Evolutionary conservation across 2,888 invertebrate genomes (phyloP).

Genomic region (Steinernema hermaphroditum): DNA sequence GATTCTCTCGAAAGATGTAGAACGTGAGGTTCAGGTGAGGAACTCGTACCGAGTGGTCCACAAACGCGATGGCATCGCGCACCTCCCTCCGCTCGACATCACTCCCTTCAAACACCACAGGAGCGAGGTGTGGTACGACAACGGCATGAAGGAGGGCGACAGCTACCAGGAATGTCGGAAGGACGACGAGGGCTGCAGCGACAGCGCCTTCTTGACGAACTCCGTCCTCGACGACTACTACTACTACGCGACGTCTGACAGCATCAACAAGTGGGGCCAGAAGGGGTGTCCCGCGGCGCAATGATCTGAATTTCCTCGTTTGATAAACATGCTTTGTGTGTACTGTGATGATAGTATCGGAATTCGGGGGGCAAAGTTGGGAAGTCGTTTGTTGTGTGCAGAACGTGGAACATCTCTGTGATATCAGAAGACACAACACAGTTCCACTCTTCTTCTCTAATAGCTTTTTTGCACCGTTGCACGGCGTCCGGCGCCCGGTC

Average conservation of each 20-base stretch:
- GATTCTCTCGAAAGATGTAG: not conserved
- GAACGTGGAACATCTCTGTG: too few relatives aligned
- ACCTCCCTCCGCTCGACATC: not conserved
- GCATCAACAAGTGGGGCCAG: slow-evolving; percentile 5
- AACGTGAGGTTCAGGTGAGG: not conserved
- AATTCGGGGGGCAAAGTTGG: too few relatives aligned
- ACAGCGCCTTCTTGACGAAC: not conserved
- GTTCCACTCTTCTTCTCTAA: too few relatives aligned
- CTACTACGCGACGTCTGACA: slow-evolving; percentile 4
- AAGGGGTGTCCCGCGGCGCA: not conserved
- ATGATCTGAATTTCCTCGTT: too few relatives aligned
- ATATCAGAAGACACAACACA: too few relatives aligned
- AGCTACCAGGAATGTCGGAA: not conserved
- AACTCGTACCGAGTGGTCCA: slow-evolving; percentile 21
- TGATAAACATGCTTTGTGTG: too few relatives aligned
- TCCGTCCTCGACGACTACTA: slow-evolving; percentile 14
- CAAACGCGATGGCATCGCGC: not conserved
- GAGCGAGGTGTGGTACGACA: slow-evolving; percentile 13
- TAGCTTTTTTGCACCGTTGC: too few relatives aligned
- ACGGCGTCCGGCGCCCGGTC: too few relatives aligned
- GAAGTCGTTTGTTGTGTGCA: too few relatives aligned
- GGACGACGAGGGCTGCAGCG: slow-evolving; percentile 14
- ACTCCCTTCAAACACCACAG: not conserved
- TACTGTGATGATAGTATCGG: too few relatives aligned
- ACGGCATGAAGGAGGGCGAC: slow-evolving; percentile 1